Conservation (phyloP, 2,113 vertebrate genomes). For the Rhizomys pruinosus region DNA sequence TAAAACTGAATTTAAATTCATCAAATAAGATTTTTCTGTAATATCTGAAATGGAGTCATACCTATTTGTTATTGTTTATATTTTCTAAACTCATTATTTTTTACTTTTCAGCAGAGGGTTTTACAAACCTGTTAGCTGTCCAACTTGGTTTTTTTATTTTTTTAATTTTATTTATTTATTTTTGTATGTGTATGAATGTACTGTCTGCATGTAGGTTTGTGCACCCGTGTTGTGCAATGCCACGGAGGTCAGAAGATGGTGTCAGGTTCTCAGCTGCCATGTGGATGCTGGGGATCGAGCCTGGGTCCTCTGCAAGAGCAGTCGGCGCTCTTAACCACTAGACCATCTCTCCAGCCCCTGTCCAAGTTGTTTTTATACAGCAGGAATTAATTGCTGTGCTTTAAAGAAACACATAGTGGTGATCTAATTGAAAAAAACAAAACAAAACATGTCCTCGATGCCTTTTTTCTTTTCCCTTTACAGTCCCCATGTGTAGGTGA, state of each 20-base stretch:
- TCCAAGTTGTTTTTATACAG: not conserved
- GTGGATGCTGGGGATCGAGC: too few species aligned
- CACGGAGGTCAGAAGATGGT: too few species aligned
- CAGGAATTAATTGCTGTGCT: constrained; percentile 31
- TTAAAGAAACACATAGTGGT: not conserved
- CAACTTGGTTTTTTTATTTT: too few species aligned
- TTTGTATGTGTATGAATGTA: too few species aligned
- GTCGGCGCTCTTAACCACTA: too few species aligned
- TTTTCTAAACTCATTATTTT: constrained; percentile 11
- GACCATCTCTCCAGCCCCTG: too few species aligned
- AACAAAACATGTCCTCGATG: not conserved
- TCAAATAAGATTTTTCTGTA: not conserved
- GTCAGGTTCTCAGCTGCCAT: too few species aligned
- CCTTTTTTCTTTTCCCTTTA: not conserved
- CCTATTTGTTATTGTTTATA: not conserved
- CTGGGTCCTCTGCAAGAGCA: too few species aligned
- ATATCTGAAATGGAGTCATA: not conserved
- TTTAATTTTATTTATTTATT: too few species aligned
- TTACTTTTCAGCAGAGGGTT: not conserved
- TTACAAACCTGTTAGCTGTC: not conserved
- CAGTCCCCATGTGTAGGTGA: not conserved
- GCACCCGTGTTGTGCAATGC: too few species aligned
- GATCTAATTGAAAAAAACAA: not conserved
- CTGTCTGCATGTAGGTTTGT: too few species aligned
- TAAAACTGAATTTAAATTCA: not conserved